Evolutionary conservation across 2,113 vertebrate genomes (phyloP).

Genomic region (Ploceus nigricollis): DNA sequence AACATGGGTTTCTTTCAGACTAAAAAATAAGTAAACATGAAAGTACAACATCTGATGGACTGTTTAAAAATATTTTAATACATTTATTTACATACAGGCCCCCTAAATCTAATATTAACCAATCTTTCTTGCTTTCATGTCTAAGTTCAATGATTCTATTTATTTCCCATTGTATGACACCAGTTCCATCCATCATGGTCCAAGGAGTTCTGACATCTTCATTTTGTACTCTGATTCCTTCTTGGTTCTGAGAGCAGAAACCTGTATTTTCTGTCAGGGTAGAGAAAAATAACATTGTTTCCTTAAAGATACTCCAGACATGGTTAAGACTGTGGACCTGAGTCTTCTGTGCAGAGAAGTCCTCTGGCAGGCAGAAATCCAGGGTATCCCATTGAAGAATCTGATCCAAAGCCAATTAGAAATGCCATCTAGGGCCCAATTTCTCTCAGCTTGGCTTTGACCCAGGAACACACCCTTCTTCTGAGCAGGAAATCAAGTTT

Average conservation of each 20-base stretch:
- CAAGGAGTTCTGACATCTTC: background rate
- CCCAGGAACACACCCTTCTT: slow-evolving; percentile 35
- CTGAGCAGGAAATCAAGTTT: slow-evolving; percentile 45
- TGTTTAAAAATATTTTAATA: background rate
- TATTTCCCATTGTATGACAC: background rate
- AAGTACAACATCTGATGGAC: background rate
- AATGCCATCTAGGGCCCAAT: background rate
- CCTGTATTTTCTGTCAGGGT: background rate
- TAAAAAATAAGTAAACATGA: background rate
- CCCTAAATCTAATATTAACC: background rate
- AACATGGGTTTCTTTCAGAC: background rate
- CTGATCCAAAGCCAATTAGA: background rate
- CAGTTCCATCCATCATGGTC: background rate
- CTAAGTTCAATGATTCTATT: background rate
- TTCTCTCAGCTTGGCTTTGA: background rate
- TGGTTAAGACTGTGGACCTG: background rate
- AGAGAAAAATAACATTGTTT: background rate
- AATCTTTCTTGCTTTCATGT: background rate
- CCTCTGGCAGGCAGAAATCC: background rate
- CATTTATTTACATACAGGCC: background rate
- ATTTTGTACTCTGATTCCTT: background rate
- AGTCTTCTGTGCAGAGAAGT: slow-evolving; percentile 6
- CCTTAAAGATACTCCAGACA: background rate
- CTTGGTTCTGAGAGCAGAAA: background rate
- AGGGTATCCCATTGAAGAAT: background rate